A percentile compares a stretch with the other conserved stretches of the same genome.
phyloP scores from a whole-genome alignment of 2,797 vertebrate species.

The Craterocephalus amniculus region DNA sequence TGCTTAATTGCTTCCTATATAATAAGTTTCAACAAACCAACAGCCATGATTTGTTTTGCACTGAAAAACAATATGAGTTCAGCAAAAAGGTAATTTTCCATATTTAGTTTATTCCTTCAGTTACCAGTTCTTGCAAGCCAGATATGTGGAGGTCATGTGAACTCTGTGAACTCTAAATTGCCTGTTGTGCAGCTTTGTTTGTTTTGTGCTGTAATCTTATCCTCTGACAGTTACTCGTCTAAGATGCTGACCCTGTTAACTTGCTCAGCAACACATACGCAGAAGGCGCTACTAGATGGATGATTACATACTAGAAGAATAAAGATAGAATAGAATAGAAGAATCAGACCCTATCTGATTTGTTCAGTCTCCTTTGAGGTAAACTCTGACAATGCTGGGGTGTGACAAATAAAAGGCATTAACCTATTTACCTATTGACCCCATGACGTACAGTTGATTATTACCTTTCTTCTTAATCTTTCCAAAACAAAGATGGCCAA shows the following conservation, averaged over 20 bases:
- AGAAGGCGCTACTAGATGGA: background rate
- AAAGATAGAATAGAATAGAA: too few species aligned
- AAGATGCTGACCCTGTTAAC: constrained; percentile 9
- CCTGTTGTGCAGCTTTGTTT: constrained; percentile 42
- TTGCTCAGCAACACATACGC: constrained; percentile 10
- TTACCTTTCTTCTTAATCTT: background rate
- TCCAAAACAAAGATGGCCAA: background rate
- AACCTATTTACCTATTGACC: background rate
- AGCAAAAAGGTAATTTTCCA: constrained; percentile 58
- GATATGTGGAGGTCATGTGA: constrained; percentile 49
- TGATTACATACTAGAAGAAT: background rate
- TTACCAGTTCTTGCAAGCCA: constrained; percentile 51
- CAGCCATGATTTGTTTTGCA: constrained; percentile 50
- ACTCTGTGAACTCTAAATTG: constrained; percentile 53
- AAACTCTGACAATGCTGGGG: rapidly evolving
- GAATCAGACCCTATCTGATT: background rate
- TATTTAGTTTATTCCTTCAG: constrained; percentile 60
- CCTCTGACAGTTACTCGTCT: constrained; percentile 23
- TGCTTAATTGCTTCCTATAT: constrained; percentile 36
- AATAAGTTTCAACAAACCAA: constrained; percentile 55
- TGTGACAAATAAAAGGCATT: background rate
- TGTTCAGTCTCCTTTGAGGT: background rate
- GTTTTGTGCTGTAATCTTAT: constrained; percentile 19
- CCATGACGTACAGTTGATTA: background rate
- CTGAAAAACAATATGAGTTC: constrained; percentile 35